Evolutionary conservation across 2,888 invertebrate genomes (phyloP).

Genomic region (Lymantria dispar): DNA sequence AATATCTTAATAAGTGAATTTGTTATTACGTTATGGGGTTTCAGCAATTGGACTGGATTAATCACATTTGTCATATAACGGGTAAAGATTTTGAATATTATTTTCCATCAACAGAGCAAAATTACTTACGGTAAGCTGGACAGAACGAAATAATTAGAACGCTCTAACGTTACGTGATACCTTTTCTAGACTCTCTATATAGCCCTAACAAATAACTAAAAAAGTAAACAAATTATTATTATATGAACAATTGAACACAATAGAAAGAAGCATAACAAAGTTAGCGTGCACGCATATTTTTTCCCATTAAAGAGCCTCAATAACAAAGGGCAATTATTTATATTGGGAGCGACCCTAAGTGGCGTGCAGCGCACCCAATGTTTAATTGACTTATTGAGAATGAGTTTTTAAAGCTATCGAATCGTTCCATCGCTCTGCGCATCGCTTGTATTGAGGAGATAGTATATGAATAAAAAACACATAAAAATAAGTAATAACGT

Average conservation of each 20-base stretch:
- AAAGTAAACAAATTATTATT: background rate
- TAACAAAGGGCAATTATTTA: slow-evolving; percentile 76
- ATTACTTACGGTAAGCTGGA: too few species aligned
- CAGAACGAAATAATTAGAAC: too few species aligned
- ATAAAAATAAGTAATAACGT: background rate
- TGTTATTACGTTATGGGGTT: too few species aligned
- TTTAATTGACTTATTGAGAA: slow-evolving; percentile 82
- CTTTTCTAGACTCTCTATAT: too few species aligned
- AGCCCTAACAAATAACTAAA: background rate
- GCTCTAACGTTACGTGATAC: too few species aligned
- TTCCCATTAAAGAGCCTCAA: slow-evolving; percentile 52
- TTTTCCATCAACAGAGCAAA: too few species aligned
- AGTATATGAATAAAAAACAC: slow-evolving; percentile 38
- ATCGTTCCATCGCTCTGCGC: slow-evolving; percentile 61
- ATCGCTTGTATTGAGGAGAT: slow-evolving; percentile 39
- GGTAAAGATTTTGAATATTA: too few species aligned
- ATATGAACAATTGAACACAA: background rate
- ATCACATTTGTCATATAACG: too few species aligned
- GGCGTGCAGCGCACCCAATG: slow-evolving; percentile 71
- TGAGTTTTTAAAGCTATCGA: slow-evolving; percentile 69
- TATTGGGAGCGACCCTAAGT: slow-evolving; percentile 70
- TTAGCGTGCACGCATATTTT: slow-evolving; percentile 32
- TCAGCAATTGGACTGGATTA: too few species aligned
- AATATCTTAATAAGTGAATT: too few species aligned
- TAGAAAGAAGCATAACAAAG: slow-evolving; percentile 4